phyloP scores from a whole-genome alignment of 2,113 vertebrate genomes.

The Elachura formosa region DNA sequence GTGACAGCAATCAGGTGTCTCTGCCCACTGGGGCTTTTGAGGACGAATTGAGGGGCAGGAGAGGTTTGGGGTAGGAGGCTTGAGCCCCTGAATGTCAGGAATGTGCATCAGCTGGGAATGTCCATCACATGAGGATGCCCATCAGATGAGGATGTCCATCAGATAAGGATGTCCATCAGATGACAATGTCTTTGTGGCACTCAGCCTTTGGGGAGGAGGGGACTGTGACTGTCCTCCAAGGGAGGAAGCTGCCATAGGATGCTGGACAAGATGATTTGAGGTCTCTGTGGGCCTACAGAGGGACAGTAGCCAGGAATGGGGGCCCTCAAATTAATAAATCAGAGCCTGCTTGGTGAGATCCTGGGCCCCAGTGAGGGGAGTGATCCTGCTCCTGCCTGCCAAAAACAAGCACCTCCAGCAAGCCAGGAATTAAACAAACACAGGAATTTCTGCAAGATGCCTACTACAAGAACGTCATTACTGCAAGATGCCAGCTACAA shows the following conservation, averaged over 20 bases:
- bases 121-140: neutral
- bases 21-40: slow-evolving; percentile 39
- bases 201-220: neutral
- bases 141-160: neutral
- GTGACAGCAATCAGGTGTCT: slow-evolving; percentile 41
- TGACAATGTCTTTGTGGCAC: fast-evolving
- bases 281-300: neutral
- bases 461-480: neutral
- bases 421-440: neutral
- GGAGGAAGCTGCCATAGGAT: neutral
- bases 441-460: neutral
- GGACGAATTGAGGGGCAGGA: neutral
- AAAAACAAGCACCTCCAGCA: neutral
- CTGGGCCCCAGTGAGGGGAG: too few species aligned
- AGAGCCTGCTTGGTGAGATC: neutral
- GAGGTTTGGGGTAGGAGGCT: neutral
- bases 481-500: neutral
- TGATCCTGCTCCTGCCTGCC: neutral
- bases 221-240: neutral
- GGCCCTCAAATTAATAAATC: neutral
- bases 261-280: neutral
- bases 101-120: neutral
- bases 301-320: neutral
- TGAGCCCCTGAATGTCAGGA: neutral
- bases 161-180: neutral